These are phyloP conservation scores for Vultur gryphus DNA, from an alignment of 2,797 vertebrate genomes.

Conservation along the genomic window DNA sequence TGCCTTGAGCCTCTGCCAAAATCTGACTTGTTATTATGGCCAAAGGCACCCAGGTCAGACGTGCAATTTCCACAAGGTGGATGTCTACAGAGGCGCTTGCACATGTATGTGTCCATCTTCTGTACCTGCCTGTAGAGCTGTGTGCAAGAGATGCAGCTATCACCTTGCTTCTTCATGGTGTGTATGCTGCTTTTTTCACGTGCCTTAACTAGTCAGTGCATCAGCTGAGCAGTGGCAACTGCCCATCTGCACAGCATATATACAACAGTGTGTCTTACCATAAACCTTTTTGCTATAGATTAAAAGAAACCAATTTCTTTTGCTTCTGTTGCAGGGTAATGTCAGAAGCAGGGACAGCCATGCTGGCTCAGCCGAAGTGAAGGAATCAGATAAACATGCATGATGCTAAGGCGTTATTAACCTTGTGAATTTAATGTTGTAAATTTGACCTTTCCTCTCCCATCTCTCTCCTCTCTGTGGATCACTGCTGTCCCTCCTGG, in stretches of 20 bases:
- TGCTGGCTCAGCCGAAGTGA: neutral
- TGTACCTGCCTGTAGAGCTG: accelerated
- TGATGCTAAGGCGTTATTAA: neutral
- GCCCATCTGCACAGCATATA: neutral
- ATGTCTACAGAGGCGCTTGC: neutral
- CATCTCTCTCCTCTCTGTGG: neutral
- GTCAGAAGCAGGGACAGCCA: neutral
- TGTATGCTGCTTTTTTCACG: neutral
- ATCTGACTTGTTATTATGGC: neutral
- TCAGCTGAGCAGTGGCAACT: neutral
- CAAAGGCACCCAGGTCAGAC: neutral
- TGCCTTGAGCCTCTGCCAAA: neutral
- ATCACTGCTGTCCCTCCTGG: neutral
- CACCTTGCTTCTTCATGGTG: neutral
- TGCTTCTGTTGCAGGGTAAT: neutral
- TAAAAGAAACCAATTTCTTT: neutral
- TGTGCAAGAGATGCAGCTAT: neutral
- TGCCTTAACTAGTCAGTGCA: neutral
- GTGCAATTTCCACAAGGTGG: neutral
- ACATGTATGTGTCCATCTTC: neutral
- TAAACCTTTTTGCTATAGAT: neutral
- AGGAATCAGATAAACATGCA: neutral
- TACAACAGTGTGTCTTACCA: neutral
- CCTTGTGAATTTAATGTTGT: neutral
- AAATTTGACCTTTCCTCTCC: neutral